Conservation (phyloP, 2,888 invertebrate genomes). For the Perizoma affinitatum region DNA sequence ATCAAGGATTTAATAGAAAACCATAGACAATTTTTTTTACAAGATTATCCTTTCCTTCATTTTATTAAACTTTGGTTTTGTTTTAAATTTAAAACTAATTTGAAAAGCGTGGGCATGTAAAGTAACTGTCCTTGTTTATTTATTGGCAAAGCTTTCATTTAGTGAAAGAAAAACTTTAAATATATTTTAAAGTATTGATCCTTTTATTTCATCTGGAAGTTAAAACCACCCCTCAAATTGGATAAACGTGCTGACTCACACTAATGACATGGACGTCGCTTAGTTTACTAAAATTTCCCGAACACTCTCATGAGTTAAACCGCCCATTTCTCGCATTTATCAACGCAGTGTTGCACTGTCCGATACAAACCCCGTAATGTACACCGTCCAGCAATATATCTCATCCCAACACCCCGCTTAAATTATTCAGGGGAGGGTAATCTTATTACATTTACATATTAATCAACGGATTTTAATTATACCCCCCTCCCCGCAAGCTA, state of each 20-base stretch:
- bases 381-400: constrained; percentile 78
- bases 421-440: constrained; percentile 96
- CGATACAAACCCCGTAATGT: constrained; percentile 71
- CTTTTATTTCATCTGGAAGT: constrained; percentile 2
- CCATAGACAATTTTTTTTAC: no score
- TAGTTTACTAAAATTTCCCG: constrained; percentile 23
- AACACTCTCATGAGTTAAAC: constrained; percentile 23
- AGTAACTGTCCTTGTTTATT: no score
- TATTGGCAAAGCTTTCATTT: no score
- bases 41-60: no score
- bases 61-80: no score
- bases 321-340: constrained; percentile 57
- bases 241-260: constrained; percentile 18
- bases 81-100: no score
- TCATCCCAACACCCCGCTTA: constrained; percentile 77
- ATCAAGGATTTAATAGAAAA: constrained; percentile 5
- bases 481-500: constrained; percentile 85
- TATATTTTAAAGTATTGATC: constrained; percentile 3
- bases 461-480: constrained; percentile 99
- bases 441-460: constrained; percentile 99
- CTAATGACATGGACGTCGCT: constrained; percentile 21
- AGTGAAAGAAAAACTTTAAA: no score
- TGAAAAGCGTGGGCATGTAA: no score
- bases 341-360: constrained; percentile 61
- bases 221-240: constrained; percentile 12